Base-by-base conservation (phyloP, 2,113 vertebrate genomes). In the Stomatorhinus ivindoensis region DNA sequence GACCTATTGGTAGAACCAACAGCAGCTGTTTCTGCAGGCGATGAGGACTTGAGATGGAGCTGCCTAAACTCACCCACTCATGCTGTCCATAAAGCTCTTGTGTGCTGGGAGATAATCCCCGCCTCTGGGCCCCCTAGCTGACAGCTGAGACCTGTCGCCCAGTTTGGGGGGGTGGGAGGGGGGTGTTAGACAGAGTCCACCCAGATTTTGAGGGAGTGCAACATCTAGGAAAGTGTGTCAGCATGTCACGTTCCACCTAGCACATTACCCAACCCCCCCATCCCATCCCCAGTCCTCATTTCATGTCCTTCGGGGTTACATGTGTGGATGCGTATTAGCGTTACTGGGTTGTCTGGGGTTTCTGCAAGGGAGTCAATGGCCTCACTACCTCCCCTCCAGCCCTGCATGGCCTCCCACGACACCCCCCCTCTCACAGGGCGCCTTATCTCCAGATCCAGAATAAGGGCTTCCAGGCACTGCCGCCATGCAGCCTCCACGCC, bases 21-120 rank as follows among this genome's bases (percentile, higher is more conserved):
- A 87, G 89, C 89, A 90, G 89, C 89, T 87, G 85, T 80, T 55
- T 87, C 35, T 42, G 27, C 6, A 87, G 89, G 86, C 27, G 3
- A 47, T 76, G 47, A 69, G 21, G 39, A 51, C 27, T 27, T 61
- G 51, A 58, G 47, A 87, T 50, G 55, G 89, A 31, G 24, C 44
- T 31, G 82, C n/a, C 53, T 19, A 58, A 24, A 39, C 31, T 82
- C 39, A 53, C 11, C 31, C 88, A 51, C 76, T 48, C 88, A 55
- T 83, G 19, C 88, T 50, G 82, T 89, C 80, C 51, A 80, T 82
- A 55, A 84, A 61, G 88, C 80, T 85, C 53, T 48, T 27, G 6
- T 86, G 47, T 84, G 88, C 39, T 42, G 19, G 51, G 19, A 27
- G 19, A 82, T 89, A 89, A 89, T 58, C 82, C 80, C 50, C 17